Percentiles rank a stretch among this genome's conserved stretches.
phyloP scores from a whole-genome alignment of 1,140 invertebrate species.

The Drosophila novamexicana region DNA sequence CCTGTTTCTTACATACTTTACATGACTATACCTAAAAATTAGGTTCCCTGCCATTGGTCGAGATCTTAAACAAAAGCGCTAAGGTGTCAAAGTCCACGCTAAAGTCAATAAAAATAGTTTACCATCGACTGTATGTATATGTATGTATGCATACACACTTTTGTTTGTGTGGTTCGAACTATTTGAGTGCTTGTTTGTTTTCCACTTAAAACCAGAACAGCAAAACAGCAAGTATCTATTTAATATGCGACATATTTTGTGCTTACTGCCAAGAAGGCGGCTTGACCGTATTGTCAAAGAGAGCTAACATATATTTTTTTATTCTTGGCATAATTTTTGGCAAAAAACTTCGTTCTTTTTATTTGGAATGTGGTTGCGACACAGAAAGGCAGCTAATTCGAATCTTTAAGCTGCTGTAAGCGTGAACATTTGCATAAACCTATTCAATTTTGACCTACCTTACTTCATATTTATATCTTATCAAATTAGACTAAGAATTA shows the following conservation, averaged over 20 bases:
- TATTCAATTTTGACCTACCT: slow-evolving; percentile 11
- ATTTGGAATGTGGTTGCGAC: slow-evolving; percentile 57
- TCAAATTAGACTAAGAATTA: slow-evolving; percentile 57
- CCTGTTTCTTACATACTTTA: slow-evolving; percentile 41
- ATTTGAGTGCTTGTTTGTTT: slow-evolving; percentile 75
- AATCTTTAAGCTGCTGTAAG: slow-evolving; percentile 32
- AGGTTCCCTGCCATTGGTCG: slow-evolving; percentile 34
- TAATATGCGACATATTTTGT: slow-evolving; percentile 57
- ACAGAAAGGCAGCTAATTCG: slow-evolving; percentile 43
- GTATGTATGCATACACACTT: slow-evolving; percentile 17
- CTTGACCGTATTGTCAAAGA: slow-evolving; percentile 45
- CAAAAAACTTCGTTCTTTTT: neutral
- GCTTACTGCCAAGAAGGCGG: slow-evolving; percentile 45
- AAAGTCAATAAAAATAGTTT: slow-evolving; percentile 77
- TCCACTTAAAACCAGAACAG: slow-evolving; percentile 75
- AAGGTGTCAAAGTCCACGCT: slow-evolving; percentile 77
- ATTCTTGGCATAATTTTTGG: slow-evolving; percentile 18
- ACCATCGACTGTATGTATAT: slow-evolving; percentile 35
- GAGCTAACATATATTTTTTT: slow-evolving; percentile 13
- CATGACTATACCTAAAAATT: slow-evolving; percentile 18
- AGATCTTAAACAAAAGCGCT: slow-evolving; percentile 67
- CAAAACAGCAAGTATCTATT: slow-evolving; percentile 57
- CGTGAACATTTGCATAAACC: slow-evolving; percentile 60
- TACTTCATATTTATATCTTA: slow-evolving; percentile 52
- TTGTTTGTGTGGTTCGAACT: slow-evolving; percentile 45